Conservation (phyloP, 2,797 vertebrate genomes). For the Chelmon rostratus region DNA sequence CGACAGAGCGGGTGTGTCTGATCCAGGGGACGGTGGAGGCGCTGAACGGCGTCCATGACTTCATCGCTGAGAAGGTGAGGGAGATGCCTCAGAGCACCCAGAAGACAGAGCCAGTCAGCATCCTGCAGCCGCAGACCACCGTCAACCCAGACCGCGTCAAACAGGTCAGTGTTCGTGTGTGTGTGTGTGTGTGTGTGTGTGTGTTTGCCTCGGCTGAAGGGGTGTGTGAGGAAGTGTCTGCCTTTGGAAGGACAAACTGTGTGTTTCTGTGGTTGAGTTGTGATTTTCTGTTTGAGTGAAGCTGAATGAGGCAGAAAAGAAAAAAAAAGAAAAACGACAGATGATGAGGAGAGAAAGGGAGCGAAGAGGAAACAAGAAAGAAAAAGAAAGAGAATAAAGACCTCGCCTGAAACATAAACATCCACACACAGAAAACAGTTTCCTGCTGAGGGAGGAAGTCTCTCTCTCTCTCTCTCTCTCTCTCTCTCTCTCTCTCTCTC, state of each 20-base stretch:
- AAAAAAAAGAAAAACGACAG: neutral
- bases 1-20: slow-evolving; percentile 94
- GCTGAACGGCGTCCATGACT: slow-evolving; percentile 93
- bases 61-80: slow-evolving; percentile 95
- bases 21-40: slow-evolving; percentile 95
- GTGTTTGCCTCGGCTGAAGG: slow-evolving; percentile 1
- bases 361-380: too few species aligned
- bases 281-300: slow-evolving; percentile 48
- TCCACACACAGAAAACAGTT: slow-evolving; percentile 20
- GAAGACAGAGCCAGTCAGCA: slow-evolving; percentile 93
- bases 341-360: neutral
- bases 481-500: too few species aligned
- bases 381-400: neutral
- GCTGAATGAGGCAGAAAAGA: slow-evolving; percentile 36
- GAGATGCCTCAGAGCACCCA: slow-evolving; percentile 95
- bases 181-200: slow-evolving; percentile 11
- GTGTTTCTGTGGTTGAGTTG: slow-evolving; percentile 27
- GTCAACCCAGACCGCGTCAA: slow-evolving; percentile 96
- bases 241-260: slow-evolving; percentile 14
- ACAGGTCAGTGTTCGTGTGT: slow-evolving; percentile 86
- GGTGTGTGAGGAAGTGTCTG: slow-evolving; percentile 26
- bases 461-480: neutral
- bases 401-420: slow-evolving; percentile 3
- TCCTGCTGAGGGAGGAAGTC: slow-evolving; percentile 48
- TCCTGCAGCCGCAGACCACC: slow-evolving; percentile 94